Percentiles rank a stretch among this genome's conserved stretches.
These are phyloP conservation scores for Raja brachyura DNA, from an alignment of 2,113 vertebrate species.

Conservation along the genomic window DNA sequence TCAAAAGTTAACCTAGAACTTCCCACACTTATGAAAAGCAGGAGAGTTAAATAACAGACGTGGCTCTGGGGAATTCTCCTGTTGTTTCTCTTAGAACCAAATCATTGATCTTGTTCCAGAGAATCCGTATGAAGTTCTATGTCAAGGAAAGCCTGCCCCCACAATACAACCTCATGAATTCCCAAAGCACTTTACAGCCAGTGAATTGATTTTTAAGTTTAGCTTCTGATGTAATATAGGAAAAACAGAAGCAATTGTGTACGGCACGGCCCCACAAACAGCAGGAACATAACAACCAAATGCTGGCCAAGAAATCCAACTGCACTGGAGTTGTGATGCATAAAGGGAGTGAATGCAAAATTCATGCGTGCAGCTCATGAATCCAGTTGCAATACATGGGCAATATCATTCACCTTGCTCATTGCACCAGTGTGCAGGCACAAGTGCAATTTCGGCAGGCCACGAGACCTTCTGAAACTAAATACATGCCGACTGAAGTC, in stretches of 20 bases:
- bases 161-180: neutral
- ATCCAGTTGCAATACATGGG: too few relatives aligned
- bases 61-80: neutral
- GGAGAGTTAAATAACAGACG: neutral
- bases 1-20: neutral
- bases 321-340: too few relatives aligned
- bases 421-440: too few relatives aligned
- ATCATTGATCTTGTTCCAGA: neutral
- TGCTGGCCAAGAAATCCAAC: too few relatives aligned
- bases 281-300: neutral
- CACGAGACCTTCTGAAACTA: too few relatives aligned
- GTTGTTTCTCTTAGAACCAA: neutral
- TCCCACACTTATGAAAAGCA: conserved; percentile 10
- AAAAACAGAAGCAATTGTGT: neutral
- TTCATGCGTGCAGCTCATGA: too few relatives aligned
- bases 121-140: neutral
- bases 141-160: neutral
- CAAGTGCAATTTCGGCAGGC: too few relatives aligned
- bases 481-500: too few relatives aligned
- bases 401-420: too few relatives aligned
- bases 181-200: neutral
- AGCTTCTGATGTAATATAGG: neutral
- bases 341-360: too few relatives aligned
- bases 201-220: neutral
- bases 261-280: neutral